Conservation (phyloP, 2,113 vertebrate species). For the Amphiprion percula region DNA sequence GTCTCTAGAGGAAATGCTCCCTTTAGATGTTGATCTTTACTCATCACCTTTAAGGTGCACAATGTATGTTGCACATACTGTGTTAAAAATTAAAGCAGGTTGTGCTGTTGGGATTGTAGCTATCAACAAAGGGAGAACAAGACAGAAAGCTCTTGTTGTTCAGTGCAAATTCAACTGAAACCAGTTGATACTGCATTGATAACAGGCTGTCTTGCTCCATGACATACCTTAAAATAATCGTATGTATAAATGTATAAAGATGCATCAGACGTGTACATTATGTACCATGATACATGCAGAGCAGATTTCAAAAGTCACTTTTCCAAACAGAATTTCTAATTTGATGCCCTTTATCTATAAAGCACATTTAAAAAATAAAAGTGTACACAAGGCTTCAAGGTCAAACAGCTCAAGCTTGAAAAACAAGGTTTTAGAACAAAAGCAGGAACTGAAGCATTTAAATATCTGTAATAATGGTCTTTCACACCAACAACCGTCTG, state of each 20-base stretch:
- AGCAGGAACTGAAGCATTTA: neutral
- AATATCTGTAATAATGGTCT: too few species aligned
- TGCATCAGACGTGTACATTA: conserved; percentile 8
- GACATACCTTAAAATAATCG: neutral
- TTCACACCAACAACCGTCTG: neutral
- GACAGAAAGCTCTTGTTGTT: neutral
- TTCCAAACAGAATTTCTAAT: neutral
- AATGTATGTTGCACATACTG: conserved; percentile 4
- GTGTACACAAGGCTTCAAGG: too few species aligned
- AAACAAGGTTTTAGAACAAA: neutral
- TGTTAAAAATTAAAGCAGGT: neutral
- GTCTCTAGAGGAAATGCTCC: neutral
- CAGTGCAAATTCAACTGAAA: neutral
- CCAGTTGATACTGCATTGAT: neutral
- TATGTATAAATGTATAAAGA: conserved; percentile 61
- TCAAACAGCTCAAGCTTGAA: conserved; percentile 19
- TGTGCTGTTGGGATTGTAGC: neutral
- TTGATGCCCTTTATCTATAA: neutral
- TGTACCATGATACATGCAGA: conserved; percentile 15
- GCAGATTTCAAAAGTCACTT: conserved; percentile 34
- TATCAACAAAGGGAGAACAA: neutral
- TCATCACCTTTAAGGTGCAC: conserved; percentile 6
- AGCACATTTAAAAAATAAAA: neutral
- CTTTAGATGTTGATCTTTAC: conserved; percentile 7
- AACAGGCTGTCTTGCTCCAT: neutral